phyloP scores from a whole-genome alignment of 2,888 invertebrate genomes.

The Sylvicola fuscatus region DNA sequence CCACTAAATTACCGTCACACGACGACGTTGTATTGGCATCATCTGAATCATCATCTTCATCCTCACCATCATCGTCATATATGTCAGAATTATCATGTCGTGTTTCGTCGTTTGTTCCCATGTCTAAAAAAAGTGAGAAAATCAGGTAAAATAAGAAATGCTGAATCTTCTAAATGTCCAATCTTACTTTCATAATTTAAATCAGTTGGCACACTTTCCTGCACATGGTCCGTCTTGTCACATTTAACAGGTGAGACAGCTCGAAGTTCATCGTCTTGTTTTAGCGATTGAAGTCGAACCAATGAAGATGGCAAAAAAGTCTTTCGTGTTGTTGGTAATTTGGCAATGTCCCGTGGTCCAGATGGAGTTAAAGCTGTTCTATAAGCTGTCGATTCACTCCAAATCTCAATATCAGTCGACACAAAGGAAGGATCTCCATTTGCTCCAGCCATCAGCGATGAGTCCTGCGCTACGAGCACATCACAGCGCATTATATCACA shows the following conservation, averaged over 20 bases:
- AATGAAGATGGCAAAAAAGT: too few relatives aligned
- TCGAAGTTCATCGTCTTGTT: too few relatives aligned
- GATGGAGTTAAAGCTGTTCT: slow-evolving; percentile 37
- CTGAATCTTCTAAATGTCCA: too few relatives aligned
- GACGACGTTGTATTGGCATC: slow-evolving; percentile 32
- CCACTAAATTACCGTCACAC: slow-evolving; percentile 43
- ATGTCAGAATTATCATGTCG: slow-evolving; percentile 21
- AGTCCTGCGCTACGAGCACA: slow-evolving; percentile 56
- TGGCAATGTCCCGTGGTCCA: slow-evolving; percentile 29
- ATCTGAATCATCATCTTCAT: slow-evolving; percentile 30
- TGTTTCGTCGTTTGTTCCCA: slow-evolving; percentile 10
- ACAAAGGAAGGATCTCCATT: slow-evolving; percentile 42
- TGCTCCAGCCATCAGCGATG: slow-evolving; percentile 35
- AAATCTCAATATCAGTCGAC: slow-evolving; percentile 63
- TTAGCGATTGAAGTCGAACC: too few relatives aligned
- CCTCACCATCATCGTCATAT: slow-evolving; percentile 28
- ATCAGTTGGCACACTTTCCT: too few relatives aligned
- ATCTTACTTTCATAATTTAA: too few relatives aligned
- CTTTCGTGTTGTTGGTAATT: slow-evolving; percentile 14
- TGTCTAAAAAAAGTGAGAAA: slow-evolving; percentile 10
- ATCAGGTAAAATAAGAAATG: too few relatives aligned
- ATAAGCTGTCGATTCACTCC: slow-evolving; percentile 57
- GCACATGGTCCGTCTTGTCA: too few relatives aligned
- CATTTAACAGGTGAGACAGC: too few relatives aligned
- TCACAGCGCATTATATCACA: slow-evolving; percentile 94